phyloP scores from a whole-genome alignment of 2,888 invertebrate genomes.

The Drosophila barbarae region DNA sequence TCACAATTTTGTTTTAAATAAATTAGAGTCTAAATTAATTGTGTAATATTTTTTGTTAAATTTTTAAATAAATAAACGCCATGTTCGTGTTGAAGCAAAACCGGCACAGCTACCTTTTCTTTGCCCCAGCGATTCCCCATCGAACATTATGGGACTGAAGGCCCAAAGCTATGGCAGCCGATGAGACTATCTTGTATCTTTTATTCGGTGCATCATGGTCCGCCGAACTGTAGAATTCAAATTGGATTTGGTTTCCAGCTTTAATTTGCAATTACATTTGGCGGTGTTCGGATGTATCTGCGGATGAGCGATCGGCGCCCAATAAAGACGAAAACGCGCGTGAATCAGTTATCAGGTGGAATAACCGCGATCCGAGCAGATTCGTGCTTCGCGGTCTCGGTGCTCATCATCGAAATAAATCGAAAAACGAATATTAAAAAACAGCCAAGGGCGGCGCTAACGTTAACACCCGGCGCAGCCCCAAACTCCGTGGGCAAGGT shows the following conservation, averaged over 20 bases:
- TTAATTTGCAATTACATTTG: constrained; percentile 29
- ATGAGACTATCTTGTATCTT: neutral
- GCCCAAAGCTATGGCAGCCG: neutral
- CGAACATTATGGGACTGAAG: neutral
- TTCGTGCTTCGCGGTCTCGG: constrained; percentile 1
- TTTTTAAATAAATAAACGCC: neutral
- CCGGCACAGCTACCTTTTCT: neutral
- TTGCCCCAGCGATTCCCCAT: neutral
- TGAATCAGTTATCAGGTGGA: constrained; percentile 32
- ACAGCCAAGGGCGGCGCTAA: constrained; percentile 23
- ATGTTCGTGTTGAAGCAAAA: neutral
- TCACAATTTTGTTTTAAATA: neutral
- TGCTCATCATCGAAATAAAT: constrained; percentile 7
- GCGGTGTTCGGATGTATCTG: constrained; percentile 32
- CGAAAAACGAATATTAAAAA: constrained; percentile 20
- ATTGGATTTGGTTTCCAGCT: constrained; percentile 12
- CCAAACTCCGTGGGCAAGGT: constrained; percentile 34
- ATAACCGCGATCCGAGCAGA: constrained; percentile 13
- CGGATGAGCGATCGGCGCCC: constrained; percentile 18
- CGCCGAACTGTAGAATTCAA: constrained; percentile 1
- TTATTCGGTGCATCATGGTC: neutral
- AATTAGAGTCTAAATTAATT: neutral
- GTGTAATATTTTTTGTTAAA: accelerated
- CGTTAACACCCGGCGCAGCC: neutral
- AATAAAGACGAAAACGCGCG: constrained; percentile 10